Evolutionary conservation across 2,888 invertebrate genomes (phyloP), one percentile per base, ranked within the genome.

Genomic region (Pyrrhia umbra): DNA sequence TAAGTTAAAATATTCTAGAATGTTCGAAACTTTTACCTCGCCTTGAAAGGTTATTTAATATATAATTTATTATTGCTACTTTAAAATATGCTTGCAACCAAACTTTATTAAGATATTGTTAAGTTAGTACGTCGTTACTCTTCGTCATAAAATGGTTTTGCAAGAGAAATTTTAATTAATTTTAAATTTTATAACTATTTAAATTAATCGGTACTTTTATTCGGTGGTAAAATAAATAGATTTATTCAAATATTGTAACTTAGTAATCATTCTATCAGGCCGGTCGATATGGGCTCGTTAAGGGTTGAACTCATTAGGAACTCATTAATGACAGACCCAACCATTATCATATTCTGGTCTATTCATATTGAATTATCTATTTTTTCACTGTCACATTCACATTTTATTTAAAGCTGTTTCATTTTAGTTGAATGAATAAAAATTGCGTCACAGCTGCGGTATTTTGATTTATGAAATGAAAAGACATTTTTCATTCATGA

Each of bases 381-480:
- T 10, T 21, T 43, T n/a, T 6, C 1, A 20, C 20, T 13, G 20
- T 20, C 13, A 20, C 21, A 21, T 21, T 21, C n/a, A 21, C 20
- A 43, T 21, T 43, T 23, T 21, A 13, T 21, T 37, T 6, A 13
- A 43, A 43, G 43, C 21, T 43, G 37, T 43, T 43, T 43, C 13
- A 43, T 21, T 43, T 43, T 20, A 4, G 43, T 43, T 43, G 21
- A 13, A 43, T n/a, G 13, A n/a, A 21, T 23, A n/a, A n/a, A 43
- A 37, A 37, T 2, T 23, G 20, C n/a, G 43, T 21, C 43, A 23
- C 43, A 43, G 43, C 43, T 43, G 21, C 21, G 43, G n/a, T 43
- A 21, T 43, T 20, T 43, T 43, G 21, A 37, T 37, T 37, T 37
- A 37, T 37, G 37, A 37, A 37, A 37, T 16, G n/a, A 37, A 37